Evolutionary conservation across 2,888 invertebrate species (phyloP).

Genomic region (Periphyllus acericola): DNA sequence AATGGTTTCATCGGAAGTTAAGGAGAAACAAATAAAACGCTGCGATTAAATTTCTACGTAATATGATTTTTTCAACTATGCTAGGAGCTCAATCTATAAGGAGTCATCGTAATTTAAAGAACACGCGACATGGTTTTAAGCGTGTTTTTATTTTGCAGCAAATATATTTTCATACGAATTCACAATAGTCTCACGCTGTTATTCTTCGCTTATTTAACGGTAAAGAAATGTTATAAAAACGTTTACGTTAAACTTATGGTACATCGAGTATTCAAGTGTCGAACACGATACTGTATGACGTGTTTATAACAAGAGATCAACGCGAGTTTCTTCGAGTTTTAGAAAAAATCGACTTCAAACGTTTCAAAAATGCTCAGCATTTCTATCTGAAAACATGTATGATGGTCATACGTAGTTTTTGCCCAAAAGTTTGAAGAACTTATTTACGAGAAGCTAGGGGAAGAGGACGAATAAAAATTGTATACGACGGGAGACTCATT

Average conservation of each 20-base stretch:
- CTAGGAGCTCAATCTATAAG: too few relatives aligned
- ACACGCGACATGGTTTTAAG: too few relatives aligned
- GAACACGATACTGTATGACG: not conserved
- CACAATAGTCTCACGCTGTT: too few relatives aligned
- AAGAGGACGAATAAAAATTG: not conserved
- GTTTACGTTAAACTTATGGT: not conserved
- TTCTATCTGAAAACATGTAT: not conserved
- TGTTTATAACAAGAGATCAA: not conserved
- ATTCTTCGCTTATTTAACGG: too few relatives aligned
- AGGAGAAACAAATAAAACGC: too few relatives aligned
- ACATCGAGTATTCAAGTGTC: not conserved
- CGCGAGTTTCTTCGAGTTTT: not conserved
- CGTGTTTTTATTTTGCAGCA: too few relatives aligned
- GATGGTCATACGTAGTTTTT: not conserved
- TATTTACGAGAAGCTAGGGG: not conserved
- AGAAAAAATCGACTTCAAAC: not conserved
- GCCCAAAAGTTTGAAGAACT: slow-evolving; percentile 28
- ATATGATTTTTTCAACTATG: too few relatives aligned
- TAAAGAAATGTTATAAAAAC: too few relatives aligned
- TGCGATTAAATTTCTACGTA: too few relatives aligned
- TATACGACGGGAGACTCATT: not conserved
- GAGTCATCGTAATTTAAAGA: too few relatives aligned
- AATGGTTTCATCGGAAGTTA: too few relatives aligned
- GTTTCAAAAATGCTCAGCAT: not conserved
- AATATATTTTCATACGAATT: too few relatives aligned